Conservation (phyloP, 2,113 vertebrate genomes). For the Miniopterus natalensis region DNA sequence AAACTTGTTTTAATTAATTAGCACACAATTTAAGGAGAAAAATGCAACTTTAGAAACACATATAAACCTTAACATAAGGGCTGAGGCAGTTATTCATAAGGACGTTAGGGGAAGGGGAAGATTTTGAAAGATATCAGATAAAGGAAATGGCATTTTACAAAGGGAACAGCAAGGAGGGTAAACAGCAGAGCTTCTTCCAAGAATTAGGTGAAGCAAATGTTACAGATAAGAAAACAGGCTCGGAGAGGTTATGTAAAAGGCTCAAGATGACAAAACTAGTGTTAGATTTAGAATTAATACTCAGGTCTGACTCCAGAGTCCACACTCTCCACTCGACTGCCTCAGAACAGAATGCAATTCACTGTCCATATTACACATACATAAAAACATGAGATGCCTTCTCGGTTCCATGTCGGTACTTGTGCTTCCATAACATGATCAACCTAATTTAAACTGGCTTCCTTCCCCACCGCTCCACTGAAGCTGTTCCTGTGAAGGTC, state of each 20-base stretch:
- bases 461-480: not conserved
- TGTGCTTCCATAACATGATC: not conserved
- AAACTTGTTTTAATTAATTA: not conserved
- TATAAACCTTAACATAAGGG: not conserved
- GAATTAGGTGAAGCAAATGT: not conserved
- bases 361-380: not conserved
- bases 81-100: not conserved
- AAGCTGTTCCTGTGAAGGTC: not conserved
- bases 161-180: not conserved
- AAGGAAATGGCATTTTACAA: conserved; percentile 5
- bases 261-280: not conserved
- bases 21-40: not conserved
- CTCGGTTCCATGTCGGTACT: not conserved
- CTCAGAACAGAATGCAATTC: not conserved
- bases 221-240: conserved; percentile 5
- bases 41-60: conserved; percentile 20
- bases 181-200: not conserved
- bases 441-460: not conserved
- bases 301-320: not conserved
- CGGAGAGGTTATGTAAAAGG: not conserved
- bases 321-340: not conserved
- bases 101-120: not conserved
- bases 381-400: not conserved
- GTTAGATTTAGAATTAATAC: not conserved
- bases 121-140: not conserved